Conservation (phyloP, 2,888 invertebrate genomes). For the Trichopria drosophilae region DNA sequence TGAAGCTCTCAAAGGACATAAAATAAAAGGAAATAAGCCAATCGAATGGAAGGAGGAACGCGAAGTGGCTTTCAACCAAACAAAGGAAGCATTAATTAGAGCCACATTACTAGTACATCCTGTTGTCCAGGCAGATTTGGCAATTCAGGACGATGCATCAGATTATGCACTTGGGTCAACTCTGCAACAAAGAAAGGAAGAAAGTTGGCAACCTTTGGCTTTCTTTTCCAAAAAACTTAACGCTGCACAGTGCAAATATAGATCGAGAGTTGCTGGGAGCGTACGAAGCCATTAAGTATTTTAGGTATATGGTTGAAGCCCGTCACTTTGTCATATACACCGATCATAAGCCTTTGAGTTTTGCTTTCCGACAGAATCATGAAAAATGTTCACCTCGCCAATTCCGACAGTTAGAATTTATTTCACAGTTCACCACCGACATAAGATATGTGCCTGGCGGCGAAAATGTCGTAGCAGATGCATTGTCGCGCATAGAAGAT, state of each 20-base stretch:
- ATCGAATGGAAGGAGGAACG: slow-evolving; percentile 5
- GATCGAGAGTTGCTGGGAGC: background rate
- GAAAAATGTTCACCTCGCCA: slow-evolving; percentile 28
- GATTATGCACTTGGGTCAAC: slow-evolving; percentile 21
- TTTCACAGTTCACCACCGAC: slow-evolving; percentile 29
- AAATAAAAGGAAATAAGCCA: background rate
- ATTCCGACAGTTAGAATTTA: slow-evolving; percentile 25
- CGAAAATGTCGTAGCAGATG: slow-evolving; percentile 30
- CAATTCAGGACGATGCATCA: slow-evolving; percentile 17
- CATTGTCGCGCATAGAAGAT: slow-evolving; percentile 21
- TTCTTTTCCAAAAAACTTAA: background rate
- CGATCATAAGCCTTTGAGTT: slow-evolving; percentile 29
- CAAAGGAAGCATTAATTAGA: slow-evolving; percentile 14
- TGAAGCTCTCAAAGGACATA: background rate
- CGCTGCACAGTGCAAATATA: slow-evolving; percentile 7
- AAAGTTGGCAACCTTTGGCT: background rate
- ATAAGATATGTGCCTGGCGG: slow-evolving; percentile 22
- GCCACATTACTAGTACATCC: slow-evolving; percentile 13
- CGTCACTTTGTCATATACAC: slow-evolving; percentile 20
- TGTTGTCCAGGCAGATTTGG: slow-evolving; percentile 1
- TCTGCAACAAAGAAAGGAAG: slow-evolving; percentile 15
- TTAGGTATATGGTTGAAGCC: slow-evolving; percentile 23
- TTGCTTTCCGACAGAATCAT: too few relatives aligned
- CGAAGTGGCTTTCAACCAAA: slow-evolving; percentile 21
- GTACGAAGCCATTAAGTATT: too few relatives aligned